Evolutionary conservation across 2,888 invertebrate genomes (phyloP).

Genomic region (Lycophotia porphyrea): DNA sequence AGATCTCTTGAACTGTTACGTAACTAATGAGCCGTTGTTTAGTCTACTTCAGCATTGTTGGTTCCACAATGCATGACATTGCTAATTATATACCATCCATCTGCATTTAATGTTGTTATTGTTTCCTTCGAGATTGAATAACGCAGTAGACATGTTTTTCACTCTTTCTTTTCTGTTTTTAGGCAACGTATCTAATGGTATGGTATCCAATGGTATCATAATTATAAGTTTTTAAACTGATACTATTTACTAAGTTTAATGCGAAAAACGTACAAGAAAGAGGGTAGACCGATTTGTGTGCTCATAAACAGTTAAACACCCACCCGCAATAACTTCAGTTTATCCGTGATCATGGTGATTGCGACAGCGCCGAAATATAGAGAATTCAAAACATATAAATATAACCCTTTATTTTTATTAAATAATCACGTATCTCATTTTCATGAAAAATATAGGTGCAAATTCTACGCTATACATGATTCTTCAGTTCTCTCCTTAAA

Average conservation of each 20-base stretch:
- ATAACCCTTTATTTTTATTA: no score
- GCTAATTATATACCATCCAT: slow-evolving; percentile 11
- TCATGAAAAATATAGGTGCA: neutral
- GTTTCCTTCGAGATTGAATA: slow-evolving; percentile 10
- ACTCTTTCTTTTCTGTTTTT: neutral
- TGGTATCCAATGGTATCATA: no score
- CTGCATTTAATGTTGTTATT: slow-evolving; percentile 31
- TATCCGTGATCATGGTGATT: no score
- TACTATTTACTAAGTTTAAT: no score
- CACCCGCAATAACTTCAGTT: no score
- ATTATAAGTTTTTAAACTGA: no score
- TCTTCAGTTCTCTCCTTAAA: neutral
- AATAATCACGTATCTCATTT: neutral
- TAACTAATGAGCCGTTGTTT: slow-evolving; percentile 44
- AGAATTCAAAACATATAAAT: no score
- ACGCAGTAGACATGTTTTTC: neutral
- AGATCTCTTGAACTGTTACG: slow-evolving; percentile 47
- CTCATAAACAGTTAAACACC: no score
- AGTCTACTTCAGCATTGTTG: slow-evolving; percentile 44
- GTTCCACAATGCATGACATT: slow-evolving; percentile 30
- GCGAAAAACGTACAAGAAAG: no score
- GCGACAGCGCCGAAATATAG: no score
- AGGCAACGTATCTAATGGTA: no score
- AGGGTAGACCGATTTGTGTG: no score
- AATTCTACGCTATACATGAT: slow-evolving; percentile 1